phyloP scores from a whole-genome alignment of 1,140 invertebrate species.

The Diabrotica virgifera region DNA sequence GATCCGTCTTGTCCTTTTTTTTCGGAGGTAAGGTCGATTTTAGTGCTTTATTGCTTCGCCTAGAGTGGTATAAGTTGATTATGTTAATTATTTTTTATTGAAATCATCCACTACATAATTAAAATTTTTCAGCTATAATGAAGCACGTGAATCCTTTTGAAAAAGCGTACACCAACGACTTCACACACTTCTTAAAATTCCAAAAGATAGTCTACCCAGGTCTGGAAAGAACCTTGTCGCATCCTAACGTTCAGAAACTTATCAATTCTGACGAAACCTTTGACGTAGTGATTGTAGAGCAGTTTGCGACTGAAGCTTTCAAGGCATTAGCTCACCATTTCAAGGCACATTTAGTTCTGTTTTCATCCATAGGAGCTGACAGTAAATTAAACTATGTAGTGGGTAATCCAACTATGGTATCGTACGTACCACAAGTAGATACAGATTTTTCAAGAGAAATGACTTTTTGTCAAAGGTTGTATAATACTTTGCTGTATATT shows the following conservation, averaged over 20 bases:
- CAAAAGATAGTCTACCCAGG: not conserved
- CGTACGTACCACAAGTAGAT: constrained; percentile 43
- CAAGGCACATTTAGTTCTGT: constrained; percentile 57
- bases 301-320: constrained; percentile 66
- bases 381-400: constrained; percentile 36
- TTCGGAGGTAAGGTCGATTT: too few relatives aligned
- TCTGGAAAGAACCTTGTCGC: constrained; percentile 18
- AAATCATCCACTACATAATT: too few relatives aligned
- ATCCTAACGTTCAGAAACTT: constrained; percentile 29
- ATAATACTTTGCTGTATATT: constrained; percentile 39
- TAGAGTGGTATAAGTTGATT: too few relatives aligned
- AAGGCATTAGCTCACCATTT: constrained; percentile 61
- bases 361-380: constrained; percentile 42
- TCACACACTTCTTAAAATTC: not conserved
- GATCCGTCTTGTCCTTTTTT: too few relatives aligned
- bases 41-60: too few relatives aligned
- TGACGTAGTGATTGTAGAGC: constrained; percentile 64
- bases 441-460: constrained; percentile 44
- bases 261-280: constrained; percentile 50
- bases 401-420: constrained; percentile 44
- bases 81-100: too few relatives aligned
- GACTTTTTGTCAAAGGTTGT: constrained; percentile 49
- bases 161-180: not conserved
- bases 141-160: not conserved
- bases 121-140: not conserved